These are phyloP conservation scores for Neodiprion lecontei DNA, from an alignment of 1,140 invertebrate genomes.

Conservation along the genomic window DNA sequence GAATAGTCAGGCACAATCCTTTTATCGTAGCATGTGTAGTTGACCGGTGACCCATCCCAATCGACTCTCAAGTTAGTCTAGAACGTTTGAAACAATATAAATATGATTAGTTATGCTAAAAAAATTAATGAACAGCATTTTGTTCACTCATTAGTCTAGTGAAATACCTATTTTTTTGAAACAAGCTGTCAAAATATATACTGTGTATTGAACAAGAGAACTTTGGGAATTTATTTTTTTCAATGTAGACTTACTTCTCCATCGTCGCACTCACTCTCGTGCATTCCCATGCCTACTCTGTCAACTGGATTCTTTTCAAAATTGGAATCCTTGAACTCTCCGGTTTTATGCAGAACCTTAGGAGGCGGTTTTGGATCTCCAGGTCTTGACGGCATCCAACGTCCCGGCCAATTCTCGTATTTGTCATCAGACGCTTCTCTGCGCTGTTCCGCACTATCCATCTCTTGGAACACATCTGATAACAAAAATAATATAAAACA, in stretches of 20 bases:
- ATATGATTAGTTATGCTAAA: slow-evolving; percentile 17
- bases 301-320: neutral
- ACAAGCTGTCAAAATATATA: too few relatives aligned
- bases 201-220: too few relatives aligned
- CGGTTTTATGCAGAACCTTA: slow-evolving; percentile 34
- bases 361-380: slow-evolving; percentile 46
- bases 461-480: too few relatives aligned
- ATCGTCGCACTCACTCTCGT: slow-evolving; percentile 70
- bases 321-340: neutral
- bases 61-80: slow-evolving; percentile 75
- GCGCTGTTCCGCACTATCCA: too few relatives aligned
- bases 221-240: too few relatives aligned
- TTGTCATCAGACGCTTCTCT: slow-evolving; percentile 16
- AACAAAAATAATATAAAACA: too few relatives aligned
- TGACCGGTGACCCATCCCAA: slow-evolving; percentile 71
- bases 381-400: slow-evolving; percentile 51
- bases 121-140: neutral
- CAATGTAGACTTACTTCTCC: slow-evolving; percentile 64
- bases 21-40: slow-evolving; percentile 71
- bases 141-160: too few relatives aligned
- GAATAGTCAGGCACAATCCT: slow-evolving; percentile 58
- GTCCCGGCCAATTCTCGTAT: slow-evolving; percentile 49
- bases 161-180: too few relatives aligned
- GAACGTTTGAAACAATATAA: slow-evolving; percentile 29
- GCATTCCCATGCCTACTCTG: slow-evolving; percentile 65